Evolutionary conservation across 2,797 vertebrate species (phyloP).

Genomic region (Characodon lateralis): DNA sequence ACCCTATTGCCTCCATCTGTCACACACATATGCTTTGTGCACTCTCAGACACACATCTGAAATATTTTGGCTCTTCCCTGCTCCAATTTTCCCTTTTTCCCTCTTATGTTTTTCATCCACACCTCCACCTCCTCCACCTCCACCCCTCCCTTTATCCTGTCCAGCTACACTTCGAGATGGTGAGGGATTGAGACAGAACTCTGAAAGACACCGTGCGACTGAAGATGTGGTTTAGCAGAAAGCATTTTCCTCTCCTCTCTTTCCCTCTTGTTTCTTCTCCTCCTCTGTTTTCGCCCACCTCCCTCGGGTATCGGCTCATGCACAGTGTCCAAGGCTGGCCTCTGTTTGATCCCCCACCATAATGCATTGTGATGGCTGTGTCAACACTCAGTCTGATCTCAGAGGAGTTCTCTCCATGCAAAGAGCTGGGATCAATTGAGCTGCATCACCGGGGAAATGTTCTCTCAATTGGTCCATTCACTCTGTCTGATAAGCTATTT

Average conservation of each 20-base stretch:
- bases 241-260: slow-evolving; percentile 32
- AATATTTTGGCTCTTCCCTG: slow-evolving; percentile 20
- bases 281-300: neutral
- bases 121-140: slow-evolving; percentile 5
- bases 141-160: neutral
- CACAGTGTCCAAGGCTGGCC: slow-evolving; percentile 47
- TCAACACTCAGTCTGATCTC: slow-evolving; percentile 60
- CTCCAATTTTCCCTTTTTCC: slow-evolving; percentile 12
- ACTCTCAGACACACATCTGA: neutral
- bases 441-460: slow-evolving; percentile 47
- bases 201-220: slow-evolving; percentile 45
- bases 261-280: neutral
- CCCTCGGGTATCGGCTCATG: slow-evolving; percentile 35
- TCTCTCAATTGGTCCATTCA: slow-evolving; percentile 35
- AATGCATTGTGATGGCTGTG: slow-evolving; percentile 69
- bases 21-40: slow-evolving; percentile 13
- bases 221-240: slow-evolving; percentile 55
- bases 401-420: slow-evolving; percentile 60
- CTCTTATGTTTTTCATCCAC: slow-evolving; percentile 11
- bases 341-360: slow-evolving; percentile 72
- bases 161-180: slow-evolving; percentile 9
- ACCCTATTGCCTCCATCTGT: slow-evolving; percentile 56
- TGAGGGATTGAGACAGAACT: slow-evolving; percentile 54
- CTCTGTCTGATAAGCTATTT: slow-evolving; percentile 52
- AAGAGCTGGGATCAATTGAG: slow-evolving; percentile 65